Evolutionary conservation across 2,797 vertebrate species (phyloP), one percentile per base, ranked within the genome.

Genomic region (Poecilia velifera): DNA sequence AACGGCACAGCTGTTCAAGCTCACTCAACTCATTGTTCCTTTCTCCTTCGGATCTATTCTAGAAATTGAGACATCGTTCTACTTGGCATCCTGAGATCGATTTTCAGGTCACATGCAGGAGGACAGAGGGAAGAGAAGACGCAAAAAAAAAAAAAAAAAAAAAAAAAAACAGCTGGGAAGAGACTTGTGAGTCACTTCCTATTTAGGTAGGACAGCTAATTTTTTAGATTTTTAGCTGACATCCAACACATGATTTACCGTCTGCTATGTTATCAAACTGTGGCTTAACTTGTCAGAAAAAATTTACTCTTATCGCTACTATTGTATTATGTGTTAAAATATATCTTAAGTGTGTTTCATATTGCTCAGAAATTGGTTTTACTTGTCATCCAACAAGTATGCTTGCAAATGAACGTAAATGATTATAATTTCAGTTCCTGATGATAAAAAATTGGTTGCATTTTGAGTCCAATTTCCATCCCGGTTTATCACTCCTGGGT

Each of bases 161-260:
- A 51, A 51, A 22, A 51, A 51, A 22, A 51, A 20, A 49, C 20
- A 49, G 31, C 57, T 76, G 8, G 41, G 49, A 55, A 41, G 73
- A 39, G 8, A 55, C 12, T 55, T 57, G 73, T 57, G 49, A 53
- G 51, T n/a, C 6, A 74, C 51, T 74, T 41, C 10, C 34, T 74
- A 41, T 14, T 14, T 25, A 28, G 25, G 10, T 3, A 28, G 13
- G 68, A 28, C 25, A 46, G 25, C 9, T 45, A 6, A 14, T 1
- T 7, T 71, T 71, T 71, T 46, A 20, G 25, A 28, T 31, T 66
- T 45, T 71, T 49, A 4, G n/a, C 25, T 66, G 57, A 55, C 25
- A 74, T 74, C 57, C 73, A 39, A 59, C 39, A 70, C 68, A 74
- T 80, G 46, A 77, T 55, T 47, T 75, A 76, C 25, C 34, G 36